Evolutionary conservation across 1,140 invertebrate species (phyloP).

Genomic region (Mylabris phalerata): DNA sequence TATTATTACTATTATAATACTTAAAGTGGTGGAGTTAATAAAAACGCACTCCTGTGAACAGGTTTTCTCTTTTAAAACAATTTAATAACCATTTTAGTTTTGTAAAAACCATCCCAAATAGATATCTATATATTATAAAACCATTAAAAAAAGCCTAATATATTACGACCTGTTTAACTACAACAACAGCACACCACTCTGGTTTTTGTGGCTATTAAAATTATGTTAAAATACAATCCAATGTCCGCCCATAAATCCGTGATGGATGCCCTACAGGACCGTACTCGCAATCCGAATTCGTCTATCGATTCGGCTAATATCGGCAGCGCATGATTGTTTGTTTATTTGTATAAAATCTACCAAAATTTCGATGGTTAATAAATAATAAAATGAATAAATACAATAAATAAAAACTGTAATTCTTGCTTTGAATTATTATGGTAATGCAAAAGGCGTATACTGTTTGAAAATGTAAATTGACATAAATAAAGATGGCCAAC

Average conservation of each 20-base stretch:
- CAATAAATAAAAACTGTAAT: slow-evolving; percentile 4
- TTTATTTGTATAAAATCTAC: too few relatives aligned
- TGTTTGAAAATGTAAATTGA: slow-evolving; percentile 42
- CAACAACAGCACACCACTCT: slow-evolving; percentile 4
- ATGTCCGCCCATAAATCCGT: slow-evolving; percentile 30
- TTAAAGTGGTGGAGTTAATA: slow-evolving; percentile 1
- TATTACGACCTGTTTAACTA: slow-evolving; percentile 30
- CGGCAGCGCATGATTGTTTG: too few relatives aligned
- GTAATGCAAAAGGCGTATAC: slow-evolving; percentile 40
- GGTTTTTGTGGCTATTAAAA: slow-evolving; percentile 32
- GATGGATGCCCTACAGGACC: background rate
- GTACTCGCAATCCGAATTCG: too few relatives aligned
- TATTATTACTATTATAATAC: too few relatives aligned
- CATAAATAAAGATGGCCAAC: slow-evolving; percentile 22
- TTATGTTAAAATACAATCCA: slow-evolving; percentile 32
- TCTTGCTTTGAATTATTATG: slow-evolving; percentile 41
- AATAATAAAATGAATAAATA: background rate
- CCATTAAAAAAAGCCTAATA: slow-evolving; percentile 33
- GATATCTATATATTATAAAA: slow-evolving; percentile 32
- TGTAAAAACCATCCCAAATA: slow-evolving; percentile 24
- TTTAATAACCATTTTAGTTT: slow-evolving; percentile 29
- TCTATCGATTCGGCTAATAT: too few relatives aligned
- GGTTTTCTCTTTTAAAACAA: slow-evolving; percentile 4
- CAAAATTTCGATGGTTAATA: too few relatives aligned
- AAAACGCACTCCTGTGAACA: slow-evolving; percentile 14